Base-by-base conservation (phyloP, 2,113 vertebrate species). In the Thymallus thymallus region DNA sequence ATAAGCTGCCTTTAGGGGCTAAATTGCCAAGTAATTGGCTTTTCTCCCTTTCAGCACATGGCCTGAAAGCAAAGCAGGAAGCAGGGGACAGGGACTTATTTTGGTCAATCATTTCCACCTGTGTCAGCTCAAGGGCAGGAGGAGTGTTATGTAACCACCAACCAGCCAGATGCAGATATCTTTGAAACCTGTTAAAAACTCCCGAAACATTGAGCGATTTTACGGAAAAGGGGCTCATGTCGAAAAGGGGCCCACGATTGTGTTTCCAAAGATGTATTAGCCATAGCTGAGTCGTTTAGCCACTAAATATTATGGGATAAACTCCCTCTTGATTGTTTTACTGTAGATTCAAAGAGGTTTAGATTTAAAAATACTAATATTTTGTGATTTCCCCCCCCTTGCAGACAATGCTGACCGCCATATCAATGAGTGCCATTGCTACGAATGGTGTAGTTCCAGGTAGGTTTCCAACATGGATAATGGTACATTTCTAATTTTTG, bases 381-480 rank as follows among this genome's bases (percentile, higher is more conserved):
- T 13, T 24, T 24, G 1, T 55, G 1, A 22, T 4, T 18, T n/a
- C 1, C 3, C 6, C 26, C 73, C 45, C 74, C 67, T 74, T 22
- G 71, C 89, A 99, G 97, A 99, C 97, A 0, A 95, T 97, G 96
- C 90, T 99, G 82, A 99, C 97, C 0, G 95, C 97, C 64, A 98
- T 99, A 90, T 99, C 97, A 71, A 99, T 99, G 97, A 99, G 97
- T 72, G 97, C 97, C 12, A 96, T 99, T 26, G 97, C 97, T 56
- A 99, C 97, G 62, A 99, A 99, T 5, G 97, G 97, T 2, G 96
- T 98, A 0, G 97, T 98, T 73, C 97, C 97, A 94, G 96, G 97
- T 98, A 89, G 14, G 78, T 29, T 46, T 32, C 35, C 35, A 41
- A 41, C 35, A 10, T 60, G 56, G 56, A 22, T 60, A 22, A n/a